phyloP scores from a whole-genome alignment of 1,140 invertebrate species.

The Pteromalus puparum region DNA sequence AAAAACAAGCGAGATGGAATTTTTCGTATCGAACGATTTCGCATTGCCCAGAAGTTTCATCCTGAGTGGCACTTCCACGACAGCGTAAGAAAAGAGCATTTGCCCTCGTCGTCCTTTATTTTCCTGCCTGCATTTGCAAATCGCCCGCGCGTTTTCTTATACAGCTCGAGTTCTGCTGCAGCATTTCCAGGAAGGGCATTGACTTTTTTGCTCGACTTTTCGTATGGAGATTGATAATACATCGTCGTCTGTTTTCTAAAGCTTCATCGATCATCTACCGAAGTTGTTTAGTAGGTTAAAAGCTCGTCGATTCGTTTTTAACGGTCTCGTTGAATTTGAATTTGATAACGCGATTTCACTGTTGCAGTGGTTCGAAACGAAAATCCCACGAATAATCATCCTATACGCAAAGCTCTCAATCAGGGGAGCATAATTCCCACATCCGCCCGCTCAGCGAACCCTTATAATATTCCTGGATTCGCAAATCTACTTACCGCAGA shows the following conservation, averaged over 20 bases:
- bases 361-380: neutral
- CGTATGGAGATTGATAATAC: neutral
- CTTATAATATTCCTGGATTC: neutral
- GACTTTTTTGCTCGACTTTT: neutral
- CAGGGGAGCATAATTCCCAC: neutral
- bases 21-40: neutral
- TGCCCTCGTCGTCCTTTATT: neutral
- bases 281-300: neutral
- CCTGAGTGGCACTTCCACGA: neutral
- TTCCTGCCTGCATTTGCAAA: neutral
- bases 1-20: neutral
- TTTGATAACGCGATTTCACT: too few relatives aligned
- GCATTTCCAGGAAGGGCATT: neutral
- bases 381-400: neutral
- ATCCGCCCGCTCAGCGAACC: neutral
- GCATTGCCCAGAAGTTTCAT: neutral
- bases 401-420: neutral
- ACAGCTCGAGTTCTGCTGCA: neutral
- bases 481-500: neutral
- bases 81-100: neutral
- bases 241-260: neutral
- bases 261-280: neutral
- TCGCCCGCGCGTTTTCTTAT: neutral
- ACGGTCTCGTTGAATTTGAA: neutral
- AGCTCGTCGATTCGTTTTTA: neutral